Evolutionary conservation across 1,140 invertebrate species (phyloP).

Genomic region (Lepidurus apus): DNA sequence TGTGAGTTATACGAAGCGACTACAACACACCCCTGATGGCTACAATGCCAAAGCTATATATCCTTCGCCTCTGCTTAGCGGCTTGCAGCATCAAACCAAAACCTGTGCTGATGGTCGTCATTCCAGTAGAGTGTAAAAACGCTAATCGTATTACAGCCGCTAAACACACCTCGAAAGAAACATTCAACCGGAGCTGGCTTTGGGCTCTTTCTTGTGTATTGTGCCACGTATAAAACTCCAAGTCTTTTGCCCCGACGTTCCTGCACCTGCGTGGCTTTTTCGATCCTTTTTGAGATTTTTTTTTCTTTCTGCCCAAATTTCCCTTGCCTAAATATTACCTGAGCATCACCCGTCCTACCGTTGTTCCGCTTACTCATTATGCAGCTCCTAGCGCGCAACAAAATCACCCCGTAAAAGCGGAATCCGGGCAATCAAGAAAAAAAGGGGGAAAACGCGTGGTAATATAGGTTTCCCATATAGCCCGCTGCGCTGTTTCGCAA

Average conservation of each 20-base stretch:
- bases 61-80: neutral
- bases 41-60: slow-evolving; percentile 6
- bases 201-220: neutral
- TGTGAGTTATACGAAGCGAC: slow-evolving; percentile 21
- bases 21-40: slow-evolving; percentile 17
- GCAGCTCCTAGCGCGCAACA: neutral
- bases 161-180: slow-evolving; percentile 19
- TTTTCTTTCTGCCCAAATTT: neutral
- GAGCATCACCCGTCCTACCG: neutral
- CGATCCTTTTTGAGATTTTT: neutral
- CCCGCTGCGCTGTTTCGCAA: no score
- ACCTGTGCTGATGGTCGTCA: slow-evolving; percentile 12
- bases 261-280: slow-evolving; percentile 3
- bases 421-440: neutral
- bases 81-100: neutral
- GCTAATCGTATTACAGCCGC: slow-evolving; percentile 21
- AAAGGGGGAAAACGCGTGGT: neutral
- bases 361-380: slow-evolving; percentile 15
- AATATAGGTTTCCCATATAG: neutral
- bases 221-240: neutral
- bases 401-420: neutral
- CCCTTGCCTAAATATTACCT: neutral
- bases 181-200: neutral
- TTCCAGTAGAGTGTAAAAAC: slow-evolving; percentile 19
- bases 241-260: neutral